Evolutionary conservation across 2,797 vertebrate genomes (phyloP).

Genomic region (Jordanella pulchra): DNA sequence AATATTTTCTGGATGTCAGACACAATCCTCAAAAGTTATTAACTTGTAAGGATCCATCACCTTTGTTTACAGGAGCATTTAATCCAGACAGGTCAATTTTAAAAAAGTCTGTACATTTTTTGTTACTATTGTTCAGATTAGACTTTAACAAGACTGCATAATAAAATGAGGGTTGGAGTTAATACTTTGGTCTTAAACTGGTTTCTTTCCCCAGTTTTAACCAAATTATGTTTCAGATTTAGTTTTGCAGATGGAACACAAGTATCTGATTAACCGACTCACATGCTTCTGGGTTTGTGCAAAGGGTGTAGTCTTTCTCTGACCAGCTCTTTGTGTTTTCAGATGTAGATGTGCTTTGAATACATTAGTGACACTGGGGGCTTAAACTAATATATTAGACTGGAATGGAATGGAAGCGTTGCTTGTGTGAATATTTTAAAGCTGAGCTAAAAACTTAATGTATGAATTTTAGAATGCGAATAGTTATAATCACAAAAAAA

Average conservation of each 20-base stretch:
- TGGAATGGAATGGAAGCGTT: no score
- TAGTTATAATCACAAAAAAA: no score
- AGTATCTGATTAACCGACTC: conserved; percentile 2
- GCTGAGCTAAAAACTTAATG: no score
- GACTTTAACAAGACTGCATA: no score
- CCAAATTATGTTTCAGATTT: not conserved
- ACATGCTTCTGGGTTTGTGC: not conserved
- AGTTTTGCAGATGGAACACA: not conserved
- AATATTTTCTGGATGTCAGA: not conserved
- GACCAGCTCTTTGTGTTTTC: not conserved
- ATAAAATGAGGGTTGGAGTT: no score
- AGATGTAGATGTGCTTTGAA: no score
- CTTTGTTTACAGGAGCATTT: not conserved
- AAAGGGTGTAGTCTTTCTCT: not conserved
- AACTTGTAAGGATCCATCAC: not conserved
- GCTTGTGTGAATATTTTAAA: no score
- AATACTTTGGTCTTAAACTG: not conserved
- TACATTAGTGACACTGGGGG: no score
- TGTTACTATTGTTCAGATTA: no score
- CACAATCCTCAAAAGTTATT: not conserved
- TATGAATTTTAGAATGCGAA: no score
- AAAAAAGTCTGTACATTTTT: no score
- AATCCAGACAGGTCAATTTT: not conserved
- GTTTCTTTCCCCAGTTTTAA: not conserved
- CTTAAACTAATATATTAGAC: no score